Evolutionary conservation across 2,113 vertebrate species (phyloP).

Genomic region (Terrapene triunguis): DNA sequence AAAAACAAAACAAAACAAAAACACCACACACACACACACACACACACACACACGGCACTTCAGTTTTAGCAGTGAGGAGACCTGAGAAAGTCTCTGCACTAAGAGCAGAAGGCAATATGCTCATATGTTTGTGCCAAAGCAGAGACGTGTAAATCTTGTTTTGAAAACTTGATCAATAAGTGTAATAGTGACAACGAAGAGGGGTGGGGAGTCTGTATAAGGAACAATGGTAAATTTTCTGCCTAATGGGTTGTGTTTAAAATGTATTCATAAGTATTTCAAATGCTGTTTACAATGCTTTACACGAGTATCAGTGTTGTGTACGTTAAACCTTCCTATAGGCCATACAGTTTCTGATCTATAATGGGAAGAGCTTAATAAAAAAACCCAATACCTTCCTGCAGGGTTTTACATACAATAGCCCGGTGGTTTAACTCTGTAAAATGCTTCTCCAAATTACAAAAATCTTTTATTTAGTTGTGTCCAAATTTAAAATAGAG

Average conservation of each 20-base stretch:
- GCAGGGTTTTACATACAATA: not conserved
- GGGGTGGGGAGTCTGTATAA: not conserved
- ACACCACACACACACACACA: too few relatives aligned
- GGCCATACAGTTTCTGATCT: not conserved
- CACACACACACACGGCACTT: not conserved
- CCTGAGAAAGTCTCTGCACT: not conserved
- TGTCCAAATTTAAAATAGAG: not conserved
- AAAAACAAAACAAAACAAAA: too few relatives aligned
- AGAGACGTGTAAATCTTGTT: not conserved
- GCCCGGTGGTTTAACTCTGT: not conserved
- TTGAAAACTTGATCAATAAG: not conserved
- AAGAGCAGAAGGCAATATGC: not conserved
- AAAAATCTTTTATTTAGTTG: not conserved
- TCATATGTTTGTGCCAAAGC: not conserved
- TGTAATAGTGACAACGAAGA: not conserved
- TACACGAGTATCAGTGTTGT: not conserved
- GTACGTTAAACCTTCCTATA: not conserved
- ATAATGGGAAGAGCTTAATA: not conserved
- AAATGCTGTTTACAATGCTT: not conserved
- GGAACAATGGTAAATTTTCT: not conserved
- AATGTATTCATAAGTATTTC: not conserved
- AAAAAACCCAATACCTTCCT: not conserved
- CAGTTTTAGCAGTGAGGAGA: not conserved
- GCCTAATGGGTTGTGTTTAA: not conserved
- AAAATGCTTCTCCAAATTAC: not conserved